Conservation (phyloP, 2,797 vertebrate genomes). For the Sebastes hubbsi region DNA sequence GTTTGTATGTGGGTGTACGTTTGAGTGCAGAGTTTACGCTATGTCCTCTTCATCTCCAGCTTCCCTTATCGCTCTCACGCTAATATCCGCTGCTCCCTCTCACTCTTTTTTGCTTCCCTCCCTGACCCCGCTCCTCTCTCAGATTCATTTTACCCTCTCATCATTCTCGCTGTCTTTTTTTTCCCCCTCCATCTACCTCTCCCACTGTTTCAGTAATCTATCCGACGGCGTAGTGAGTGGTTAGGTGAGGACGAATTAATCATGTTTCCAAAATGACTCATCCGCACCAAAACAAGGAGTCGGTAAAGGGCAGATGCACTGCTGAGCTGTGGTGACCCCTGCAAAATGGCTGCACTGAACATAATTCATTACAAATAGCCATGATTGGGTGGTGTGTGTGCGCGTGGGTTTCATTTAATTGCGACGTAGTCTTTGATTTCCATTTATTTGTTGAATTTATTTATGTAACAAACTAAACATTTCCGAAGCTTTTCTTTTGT, state of each 20-base stretch:
- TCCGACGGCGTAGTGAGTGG: conserved; percentile 26
- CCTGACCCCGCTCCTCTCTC: neutral
- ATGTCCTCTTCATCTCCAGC: conserved; percentile 33
- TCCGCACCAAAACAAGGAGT: conserved; percentile 44
- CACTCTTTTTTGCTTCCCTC: neutral
- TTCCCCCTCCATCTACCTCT: conserved; percentile 33
- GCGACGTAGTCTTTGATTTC: neutral
- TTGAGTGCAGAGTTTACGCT: conserved; percentile 24
- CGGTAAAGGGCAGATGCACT: conserved; percentile 40
- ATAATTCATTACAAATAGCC: conserved; percentile 44
- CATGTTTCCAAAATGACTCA: conserved; percentile 55
- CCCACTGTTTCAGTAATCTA: conserved; percentile 62
- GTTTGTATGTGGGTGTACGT: conserved; percentile 38
- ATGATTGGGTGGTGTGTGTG: neutral
- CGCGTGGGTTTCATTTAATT: conserved; percentile 30
- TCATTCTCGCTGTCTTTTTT: conserved; percentile 29
- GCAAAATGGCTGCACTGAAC: conserved; percentile 28
- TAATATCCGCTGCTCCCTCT: conserved; percentile 47
- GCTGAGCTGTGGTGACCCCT: conserved; percentile 39
- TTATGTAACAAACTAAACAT: neutral
- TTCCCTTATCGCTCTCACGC: conserved; percentile 27
- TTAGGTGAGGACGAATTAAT: conserved; percentile 62
- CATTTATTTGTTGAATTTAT: neutral
- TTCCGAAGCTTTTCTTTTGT: neutral
- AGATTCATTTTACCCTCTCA: conserved; percentile 30